Evolutionary conservation across 2,888 invertebrate genomes (phyloP).

Genomic region (Eubasilissa splendida): DNA sequence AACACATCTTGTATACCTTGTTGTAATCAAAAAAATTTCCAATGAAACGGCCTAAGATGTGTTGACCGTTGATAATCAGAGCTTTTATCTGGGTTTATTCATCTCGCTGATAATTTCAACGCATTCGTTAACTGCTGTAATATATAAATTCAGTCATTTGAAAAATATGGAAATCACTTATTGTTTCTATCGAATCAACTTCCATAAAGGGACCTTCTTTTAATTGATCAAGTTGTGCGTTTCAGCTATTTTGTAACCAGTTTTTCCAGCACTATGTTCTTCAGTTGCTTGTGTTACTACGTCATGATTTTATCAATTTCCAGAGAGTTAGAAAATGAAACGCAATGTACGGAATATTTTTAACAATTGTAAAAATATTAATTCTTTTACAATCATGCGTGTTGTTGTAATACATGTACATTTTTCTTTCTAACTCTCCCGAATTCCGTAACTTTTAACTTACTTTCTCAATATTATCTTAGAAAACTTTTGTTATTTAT

Average conservation of each 20-base stretch:
- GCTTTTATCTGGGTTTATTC: neutral
- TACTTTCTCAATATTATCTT: neutral
- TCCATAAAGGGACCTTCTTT: neutral
- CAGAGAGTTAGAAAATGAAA: too few relatives aligned
- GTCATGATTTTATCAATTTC: too few relatives aligned
- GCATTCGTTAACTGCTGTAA: constrained; percentile 4
- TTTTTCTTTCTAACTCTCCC: constrained; percentile 1
- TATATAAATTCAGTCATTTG: constrained; percentile 16
- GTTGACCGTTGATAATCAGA: constrained; percentile 11
- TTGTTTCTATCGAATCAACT: neutral
- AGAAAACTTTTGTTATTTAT: too few relatives aligned
- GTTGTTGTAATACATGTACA: neutral
- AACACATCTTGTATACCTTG: neutral
- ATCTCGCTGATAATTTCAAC: neutral
- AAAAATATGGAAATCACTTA: neutral
- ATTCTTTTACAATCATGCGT: neutral
- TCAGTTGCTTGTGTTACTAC: constrained; percentile 15
- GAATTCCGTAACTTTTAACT: neutral
- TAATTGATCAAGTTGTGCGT: constrained; percentile 15
- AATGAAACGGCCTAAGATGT: constrained; percentile 11
- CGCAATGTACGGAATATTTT: too few relatives aligned
- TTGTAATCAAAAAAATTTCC: neutral
- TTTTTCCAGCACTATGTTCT: constrained; percentile 28
- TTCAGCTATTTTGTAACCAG: constrained; percentile 30
- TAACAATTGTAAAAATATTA: too few relatives aligned